Percentiles rank a stretch among this genome's conserved stretches.
phyloP scores from a whole-genome alignment of 2,113 vertebrate genomes.

The Ictalurus furcatus region DNA sequence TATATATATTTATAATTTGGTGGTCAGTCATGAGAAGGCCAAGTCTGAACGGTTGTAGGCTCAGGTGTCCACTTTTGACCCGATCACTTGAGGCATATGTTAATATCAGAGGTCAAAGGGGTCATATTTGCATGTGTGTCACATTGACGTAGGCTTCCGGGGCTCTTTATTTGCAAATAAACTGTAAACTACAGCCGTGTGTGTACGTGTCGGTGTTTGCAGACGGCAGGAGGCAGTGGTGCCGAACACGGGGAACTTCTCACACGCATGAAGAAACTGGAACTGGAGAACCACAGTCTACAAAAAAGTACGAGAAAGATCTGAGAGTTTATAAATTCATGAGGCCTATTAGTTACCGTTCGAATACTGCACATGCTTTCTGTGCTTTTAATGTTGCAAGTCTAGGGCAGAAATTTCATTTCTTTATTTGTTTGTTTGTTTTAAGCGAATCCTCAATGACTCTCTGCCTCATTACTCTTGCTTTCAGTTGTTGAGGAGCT shows the following conservation, averaged over 20 bases:
- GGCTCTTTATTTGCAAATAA: not conserved
- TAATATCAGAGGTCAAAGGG: not conserved
- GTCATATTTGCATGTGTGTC: not conserved
- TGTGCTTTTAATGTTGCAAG: not conserved
- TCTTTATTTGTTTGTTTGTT: not conserved
- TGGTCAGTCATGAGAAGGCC: not conserved
- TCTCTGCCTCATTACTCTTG: not conserved
- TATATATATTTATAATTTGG: not conserved
- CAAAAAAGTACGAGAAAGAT: constrained; percentile 75
- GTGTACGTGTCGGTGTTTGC: constrained; percentile 25
- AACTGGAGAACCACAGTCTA: constrained; percentile 86
- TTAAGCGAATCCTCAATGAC: not conserved
- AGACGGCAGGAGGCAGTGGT: constrained; percentile 59
- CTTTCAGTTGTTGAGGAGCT: constrained; percentile 81
- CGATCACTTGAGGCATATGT: not conserved
- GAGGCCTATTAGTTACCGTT: not conserved
- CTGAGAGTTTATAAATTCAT: not conserved
- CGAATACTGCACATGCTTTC: not conserved
- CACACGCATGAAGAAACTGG: constrained; percentile 82
- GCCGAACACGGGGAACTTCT: constrained; percentile 85
- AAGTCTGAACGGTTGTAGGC: not conserved
- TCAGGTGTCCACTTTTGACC: not conserved
- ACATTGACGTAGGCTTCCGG: not conserved
- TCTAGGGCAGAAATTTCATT: too few relatives aligned
- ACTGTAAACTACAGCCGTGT: too few relatives aligned